phyloP scores from a whole-genome alignment of 2,113 vertebrate species.

The Eulemur rufifrons region DNA sequence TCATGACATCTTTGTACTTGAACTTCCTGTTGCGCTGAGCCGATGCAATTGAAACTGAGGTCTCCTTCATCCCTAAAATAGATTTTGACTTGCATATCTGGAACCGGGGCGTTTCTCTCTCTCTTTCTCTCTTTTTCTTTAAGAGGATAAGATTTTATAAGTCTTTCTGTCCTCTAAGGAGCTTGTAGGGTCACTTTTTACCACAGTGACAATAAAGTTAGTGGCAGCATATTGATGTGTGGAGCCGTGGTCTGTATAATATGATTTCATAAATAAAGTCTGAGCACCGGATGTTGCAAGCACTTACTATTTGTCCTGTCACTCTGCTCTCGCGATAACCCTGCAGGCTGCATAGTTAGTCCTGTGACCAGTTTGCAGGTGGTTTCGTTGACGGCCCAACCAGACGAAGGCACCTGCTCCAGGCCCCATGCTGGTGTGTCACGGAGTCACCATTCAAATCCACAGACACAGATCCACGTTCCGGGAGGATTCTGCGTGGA shows the following conservation, averaged over 20 bases:
- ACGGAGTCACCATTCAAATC: not conserved
- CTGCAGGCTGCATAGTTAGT: rapidly evolving
- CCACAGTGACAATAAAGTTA: not conserved
- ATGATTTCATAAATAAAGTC: rapidly evolving
- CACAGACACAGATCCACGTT: rapidly evolving
- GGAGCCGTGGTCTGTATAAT: rapidly evolving
- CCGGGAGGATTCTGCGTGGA: rapidly evolving
- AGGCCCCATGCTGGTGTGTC: rapidly evolving
- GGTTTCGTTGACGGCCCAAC: rapidly evolving
- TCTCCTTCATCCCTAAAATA: not conserved
- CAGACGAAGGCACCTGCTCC: not conserved
- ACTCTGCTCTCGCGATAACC: not conserved
- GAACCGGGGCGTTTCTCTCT: too few relatives aligned
- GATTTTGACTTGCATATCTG: not conserved
- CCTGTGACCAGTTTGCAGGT: rapidly evolving
- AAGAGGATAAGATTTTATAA: too few relatives aligned
- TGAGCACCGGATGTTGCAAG: rapidly evolving
- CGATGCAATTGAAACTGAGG: rapidly evolving
- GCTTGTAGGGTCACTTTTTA: too few relatives aligned
- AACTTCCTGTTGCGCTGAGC: not conserved
- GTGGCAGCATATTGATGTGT: rapidly evolving
- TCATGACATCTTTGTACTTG: not conserved
- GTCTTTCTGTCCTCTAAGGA: not conserved
- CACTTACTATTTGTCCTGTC: too few relatives aligned
- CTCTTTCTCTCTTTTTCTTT: too few relatives aligned